Evolutionary conservation across 2,888 invertebrate genomes (phyloP).

Genomic region (Choreutis nemorana): DNA sequence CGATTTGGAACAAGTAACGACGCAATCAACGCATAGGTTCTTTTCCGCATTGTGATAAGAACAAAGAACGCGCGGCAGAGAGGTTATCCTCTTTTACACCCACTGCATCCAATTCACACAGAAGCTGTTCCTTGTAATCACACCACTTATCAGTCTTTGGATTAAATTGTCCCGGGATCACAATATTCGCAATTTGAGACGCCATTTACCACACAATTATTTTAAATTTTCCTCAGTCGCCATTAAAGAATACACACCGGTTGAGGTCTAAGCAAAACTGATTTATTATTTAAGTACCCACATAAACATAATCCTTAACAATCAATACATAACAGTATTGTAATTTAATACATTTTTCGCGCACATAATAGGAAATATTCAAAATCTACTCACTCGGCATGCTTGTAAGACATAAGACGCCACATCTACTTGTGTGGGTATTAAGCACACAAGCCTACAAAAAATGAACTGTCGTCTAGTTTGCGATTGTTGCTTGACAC

Average conservation of each 20-base stretch:
- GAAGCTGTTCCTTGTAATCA: conserved; percentile 3
- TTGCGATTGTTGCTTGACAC: no score
- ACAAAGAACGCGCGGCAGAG: neutral
- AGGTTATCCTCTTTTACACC: neutral
- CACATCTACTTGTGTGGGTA: no score
- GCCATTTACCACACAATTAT: neutral
- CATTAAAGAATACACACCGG: neutral
- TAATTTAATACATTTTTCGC: no score
- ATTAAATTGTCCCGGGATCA: conserved; percentile 3
- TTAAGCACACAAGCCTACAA: no score
- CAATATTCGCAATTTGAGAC: neutral
- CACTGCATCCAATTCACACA: conserved; percentile 2
- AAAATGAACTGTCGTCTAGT: no score
- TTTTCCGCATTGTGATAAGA: conserved; percentile 2
- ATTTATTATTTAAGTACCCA: no score
- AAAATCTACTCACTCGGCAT: no score
- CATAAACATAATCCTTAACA: no score
- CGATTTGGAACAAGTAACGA: neutral
- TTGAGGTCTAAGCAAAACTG: no score
- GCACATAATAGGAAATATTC: no score
- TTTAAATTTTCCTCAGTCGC: neutral
- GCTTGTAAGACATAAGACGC: no score
- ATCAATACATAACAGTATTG: no score
- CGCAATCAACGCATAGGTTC: neutral
- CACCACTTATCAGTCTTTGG: conserved; percentile 4